Evolutionary conservation across 2,113 vertebrate species (phyloP), one percentile per base, ranked within the genome.

Genomic region (Limnothrissa miodon): DNA sequence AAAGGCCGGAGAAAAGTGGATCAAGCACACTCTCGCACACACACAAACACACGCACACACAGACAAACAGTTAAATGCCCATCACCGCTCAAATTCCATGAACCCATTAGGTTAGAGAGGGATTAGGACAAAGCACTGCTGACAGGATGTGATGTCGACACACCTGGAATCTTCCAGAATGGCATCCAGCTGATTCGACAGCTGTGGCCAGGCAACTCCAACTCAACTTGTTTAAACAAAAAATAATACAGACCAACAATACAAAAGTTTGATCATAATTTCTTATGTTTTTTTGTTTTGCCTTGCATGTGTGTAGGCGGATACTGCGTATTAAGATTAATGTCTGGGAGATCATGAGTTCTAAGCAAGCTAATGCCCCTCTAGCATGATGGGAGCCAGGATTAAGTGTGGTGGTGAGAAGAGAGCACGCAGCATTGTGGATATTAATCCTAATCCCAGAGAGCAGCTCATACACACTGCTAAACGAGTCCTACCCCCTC

Each of bases 401-500:
- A 92, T 91, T 92, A 88, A 84, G 78, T 78, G 53, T 79, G 80
- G 33, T 81, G 23, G 79, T 85, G 82, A 33, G 45, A 53, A 79
- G 82, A 74, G 66, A 74, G 23, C 62, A 83, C 82, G 86, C 85
- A 90, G 86, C 87, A 87, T 87, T 11, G n/a, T 85, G 87, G 85
- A 85, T 88, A 88, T 85, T 92, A 91, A 91, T 89, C 87, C 84
- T 80, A 84, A 81, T 80, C 48, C 66, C 66, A 36, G 4, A 25
- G n/a, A 74, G 13, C 66, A 74, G 25, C 66, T 36, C 25, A 74
- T 74, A 74, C 5, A 74, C 66, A n/a, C n/a, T n/a, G 66, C 11
- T 33, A 74, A 74, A 11, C 66, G 82, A 82, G 39, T 44, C 53
- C 9, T 48, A 15, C 56, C 39, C n/a, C n/a, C 25, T 36, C 29